Conservation (phyloP, 2,888 invertebrate genomes). For the Pseudococcus viburni region DNA sequence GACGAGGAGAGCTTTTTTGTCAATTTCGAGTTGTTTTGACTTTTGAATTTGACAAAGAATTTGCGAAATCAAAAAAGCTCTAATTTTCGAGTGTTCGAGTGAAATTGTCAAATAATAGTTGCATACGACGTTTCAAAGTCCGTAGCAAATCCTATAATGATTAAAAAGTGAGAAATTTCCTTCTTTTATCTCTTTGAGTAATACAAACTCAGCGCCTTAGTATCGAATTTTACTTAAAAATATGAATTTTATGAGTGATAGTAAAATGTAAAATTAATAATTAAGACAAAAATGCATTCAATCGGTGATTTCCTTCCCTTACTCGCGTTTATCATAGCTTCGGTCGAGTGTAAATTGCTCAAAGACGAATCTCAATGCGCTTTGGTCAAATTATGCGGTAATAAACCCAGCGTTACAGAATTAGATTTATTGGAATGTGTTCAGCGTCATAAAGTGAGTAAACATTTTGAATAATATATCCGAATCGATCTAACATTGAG, state of each 20-base stretch:
- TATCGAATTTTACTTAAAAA: too few relatives aligned
- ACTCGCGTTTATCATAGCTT: not conserved
- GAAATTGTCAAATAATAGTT: too few relatives aligned
- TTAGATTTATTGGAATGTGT: conserved; percentile 67
- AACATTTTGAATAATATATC: not conserved
- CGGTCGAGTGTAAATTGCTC: conserved; percentile 15
- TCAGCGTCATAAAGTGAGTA: conserved; percentile 65
- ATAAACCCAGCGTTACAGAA: conserved; percentile 42
- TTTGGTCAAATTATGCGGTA: conserved; percentile 37
- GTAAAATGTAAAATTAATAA: not conserved
- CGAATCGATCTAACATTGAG: not conserved
- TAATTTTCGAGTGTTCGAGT: too few relatives aligned
- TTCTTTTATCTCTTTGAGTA: too few relatives aligned
- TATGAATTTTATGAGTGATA: not conserved
- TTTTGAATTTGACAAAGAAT: too few relatives aligned
- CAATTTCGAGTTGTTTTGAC: too few relatives aligned
- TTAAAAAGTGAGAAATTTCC: too few relatives aligned
- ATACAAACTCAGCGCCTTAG: too few relatives aligned
- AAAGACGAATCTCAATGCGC: conserved; percentile 54
- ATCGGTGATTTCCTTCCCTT: not conserved
- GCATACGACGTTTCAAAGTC: too few relatives aligned
- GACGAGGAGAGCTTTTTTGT: too few relatives aligned
- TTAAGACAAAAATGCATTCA: not conserved
- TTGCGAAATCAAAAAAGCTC: too few relatives aligned
- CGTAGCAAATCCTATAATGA: too few relatives aligned